Conservation (phyloP, 92 coral and sea anemone genomes). For the Metridium senile region DNA sequence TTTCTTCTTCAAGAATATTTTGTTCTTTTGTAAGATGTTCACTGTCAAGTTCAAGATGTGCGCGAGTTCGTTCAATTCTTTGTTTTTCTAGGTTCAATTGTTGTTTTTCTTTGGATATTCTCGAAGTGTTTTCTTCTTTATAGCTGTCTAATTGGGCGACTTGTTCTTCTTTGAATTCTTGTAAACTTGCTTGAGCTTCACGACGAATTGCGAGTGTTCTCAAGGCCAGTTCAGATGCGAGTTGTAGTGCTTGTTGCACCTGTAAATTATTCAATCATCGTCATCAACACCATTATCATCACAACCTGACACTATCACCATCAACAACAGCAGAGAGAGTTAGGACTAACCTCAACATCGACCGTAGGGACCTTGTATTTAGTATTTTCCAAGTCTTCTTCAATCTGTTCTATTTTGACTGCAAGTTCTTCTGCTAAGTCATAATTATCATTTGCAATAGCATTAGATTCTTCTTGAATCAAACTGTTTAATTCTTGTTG, state of each 20-base stretch:
- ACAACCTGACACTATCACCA: background rate
- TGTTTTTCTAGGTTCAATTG: conserved; percentile 64
- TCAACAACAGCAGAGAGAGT: background rate
- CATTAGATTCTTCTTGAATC: conserved; percentile 66
- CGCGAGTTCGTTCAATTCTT: conserved; percentile 73
- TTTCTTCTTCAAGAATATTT: conserved; percentile 54
- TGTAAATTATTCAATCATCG: conserved; percentile 9
- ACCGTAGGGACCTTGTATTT: conserved; percentile 60
- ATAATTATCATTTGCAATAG: conserved; percentile 81
- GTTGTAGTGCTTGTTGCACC: conserved; percentile 65
- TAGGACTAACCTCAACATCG: conserved; percentile 61
- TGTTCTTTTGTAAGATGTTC: conserved; percentile 76
- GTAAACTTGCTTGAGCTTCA: conserved; percentile 52
- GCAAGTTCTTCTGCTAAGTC: conserved; percentile 87
- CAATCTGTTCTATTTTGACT: conserved; percentile 65
- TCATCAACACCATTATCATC: background rate
- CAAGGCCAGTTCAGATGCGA: conserved; percentile 42
- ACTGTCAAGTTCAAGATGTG: conserved; percentile 78
- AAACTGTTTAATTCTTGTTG: conserved; percentile 55
- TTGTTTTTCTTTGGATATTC: conserved; percentile 66
- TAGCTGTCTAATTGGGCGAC: conserved; percentile 37
- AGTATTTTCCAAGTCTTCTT: conserved; percentile 42
- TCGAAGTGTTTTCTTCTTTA: conserved; percentile 32
- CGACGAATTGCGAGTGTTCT: conserved; percentile 53
- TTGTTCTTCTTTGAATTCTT: conserved; percentile 57